Conservation (phyloP, 1,140 invertebrate genomes). For the Venustaconcha ellipsiformis region DNA sequence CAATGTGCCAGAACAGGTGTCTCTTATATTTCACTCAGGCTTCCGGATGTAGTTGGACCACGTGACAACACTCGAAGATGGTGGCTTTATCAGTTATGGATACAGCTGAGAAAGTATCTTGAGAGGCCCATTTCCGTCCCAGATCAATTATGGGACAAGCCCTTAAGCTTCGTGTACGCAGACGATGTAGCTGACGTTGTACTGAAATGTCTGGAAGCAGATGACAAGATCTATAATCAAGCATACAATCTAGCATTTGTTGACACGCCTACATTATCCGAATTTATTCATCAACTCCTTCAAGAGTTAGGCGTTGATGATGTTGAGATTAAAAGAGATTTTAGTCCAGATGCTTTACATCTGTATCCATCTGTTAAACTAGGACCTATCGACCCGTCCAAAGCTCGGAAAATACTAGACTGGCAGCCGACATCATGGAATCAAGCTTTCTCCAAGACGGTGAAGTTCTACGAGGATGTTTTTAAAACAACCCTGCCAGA, state of each 20-base stretch:
- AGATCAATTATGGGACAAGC: conserved; percentile 47
- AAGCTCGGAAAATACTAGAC: conserved; percentile 60
- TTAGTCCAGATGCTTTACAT: conserved; percentile 51
- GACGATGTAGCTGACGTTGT: conserved; percentile 69
- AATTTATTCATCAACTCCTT: conserved; percentile 60
- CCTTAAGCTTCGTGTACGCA: conserved; percentile 70
- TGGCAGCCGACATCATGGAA: conserved; percentile 67
- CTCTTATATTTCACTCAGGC: conserved; percentile 67
- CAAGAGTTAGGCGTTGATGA: conserved; percentile 45
- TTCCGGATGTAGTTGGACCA: conserved; percentile 72
- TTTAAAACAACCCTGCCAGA: conserved; percentile 28
- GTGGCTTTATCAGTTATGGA: conserved; percentile 72
- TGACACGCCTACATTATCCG: conserved; percentile 56
- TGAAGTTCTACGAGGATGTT: conserved; percentile 67
- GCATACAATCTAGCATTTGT: conserved; percentile 69
- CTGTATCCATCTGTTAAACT: conserved; percentile 70
- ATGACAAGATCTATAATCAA: conserved; percentile 54
- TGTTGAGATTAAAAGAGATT: conserved; percentile 44
- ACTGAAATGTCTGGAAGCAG: conserved; percentile 36
- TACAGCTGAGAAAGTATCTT: conserved; percentile 58
- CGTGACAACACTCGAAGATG: conserved; percentile 70
- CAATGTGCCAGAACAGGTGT: conserved; percentile 50
- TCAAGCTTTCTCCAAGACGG: conserved; percentile 61
- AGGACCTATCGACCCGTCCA: conserved; percentile 66
- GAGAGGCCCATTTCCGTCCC: conserved; percentile 64